phyloP scores from a whole-genome alignment of 2,797 vertebrate species.

The Parambassis ranga region DNA sequence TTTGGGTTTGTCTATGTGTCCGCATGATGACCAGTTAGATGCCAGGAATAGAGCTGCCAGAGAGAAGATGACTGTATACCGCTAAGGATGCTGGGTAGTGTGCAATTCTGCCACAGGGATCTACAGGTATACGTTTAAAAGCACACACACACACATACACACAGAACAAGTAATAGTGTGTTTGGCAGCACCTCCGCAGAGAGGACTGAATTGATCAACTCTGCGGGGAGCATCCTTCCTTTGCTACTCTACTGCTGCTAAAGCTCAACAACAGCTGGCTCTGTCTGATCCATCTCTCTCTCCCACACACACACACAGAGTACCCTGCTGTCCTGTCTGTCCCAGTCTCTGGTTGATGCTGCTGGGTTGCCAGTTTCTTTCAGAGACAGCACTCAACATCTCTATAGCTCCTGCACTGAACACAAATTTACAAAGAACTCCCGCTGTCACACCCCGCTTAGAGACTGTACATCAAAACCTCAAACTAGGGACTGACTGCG shows the following conservation, averaged over 20 bases:
- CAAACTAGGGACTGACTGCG: background rate
- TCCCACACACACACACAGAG: background rate
- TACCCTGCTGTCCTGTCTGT: slow-evolving; percentile 22
- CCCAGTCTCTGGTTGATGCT: slow-evolving; percentile 13
- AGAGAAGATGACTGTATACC: slow-evolving; percentile 52
- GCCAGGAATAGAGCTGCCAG: slow-evolving; percentile 54
- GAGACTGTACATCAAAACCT: slow-evolving; percentile 7
- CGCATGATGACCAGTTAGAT: slow-evolving; percentile 26
- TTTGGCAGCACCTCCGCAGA: slow-evolving; percentile 20
- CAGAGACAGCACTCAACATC: slow-evolving; percentile 33
- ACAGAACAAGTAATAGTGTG: slow-evolving; percentile 9
- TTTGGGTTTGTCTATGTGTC: background rate
- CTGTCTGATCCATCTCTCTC: slow-evolving; percentile 15
- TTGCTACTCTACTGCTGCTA: slow-evolving; percentile 17
- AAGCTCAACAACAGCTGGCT: slow-evolving; percentile 41
- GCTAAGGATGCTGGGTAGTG: slow-evolving; percentile 45
- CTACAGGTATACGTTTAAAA: slow-evolving; percentile 33
- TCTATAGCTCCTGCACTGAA: slow-evolving; percentile 28
- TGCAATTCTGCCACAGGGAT: slow-evolving; percentile 11
- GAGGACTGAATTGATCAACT: slow-evolving; percentile 12
- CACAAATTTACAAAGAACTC: slow-evolving; percentile 34
- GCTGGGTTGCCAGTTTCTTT: slow-evolving; percentile 25
- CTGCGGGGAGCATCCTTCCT: slow-evolving; percentile 23
- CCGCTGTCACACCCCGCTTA: background rate
- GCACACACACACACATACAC: background rate